phyloP scores from a whole-genome alignment of 35 echinoderm and acorn worm species.

The Apostichopus parvimensis region DNA sequence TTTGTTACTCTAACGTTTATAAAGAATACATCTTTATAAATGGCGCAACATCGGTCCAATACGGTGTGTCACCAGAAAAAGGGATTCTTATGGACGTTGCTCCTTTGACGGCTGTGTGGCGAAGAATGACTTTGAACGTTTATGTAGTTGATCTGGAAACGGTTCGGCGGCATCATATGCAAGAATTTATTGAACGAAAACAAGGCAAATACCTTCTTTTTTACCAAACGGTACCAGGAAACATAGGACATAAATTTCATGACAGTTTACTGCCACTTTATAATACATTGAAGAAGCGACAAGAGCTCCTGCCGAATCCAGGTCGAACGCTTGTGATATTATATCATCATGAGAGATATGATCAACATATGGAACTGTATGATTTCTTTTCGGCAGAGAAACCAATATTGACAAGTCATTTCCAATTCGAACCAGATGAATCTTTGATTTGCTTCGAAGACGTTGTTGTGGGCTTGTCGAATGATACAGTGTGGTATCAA shows the following conservation, averaged over 20 bases:
- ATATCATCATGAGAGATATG: not conserved
- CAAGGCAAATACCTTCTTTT: constrained; percentile 7
- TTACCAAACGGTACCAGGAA: not conserved
- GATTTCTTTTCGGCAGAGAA: not conserved
- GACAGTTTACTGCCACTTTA: not conserved
- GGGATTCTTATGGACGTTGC: not conserved
- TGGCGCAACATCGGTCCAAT: not conserved
- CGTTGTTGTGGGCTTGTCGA: not conserved
- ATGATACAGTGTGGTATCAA: constrained; percentile 19
- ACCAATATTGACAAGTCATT: not conserved
- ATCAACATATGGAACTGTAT: not conserved
- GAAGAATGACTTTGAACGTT: not conserved
- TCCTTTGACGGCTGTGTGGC: not conserved
- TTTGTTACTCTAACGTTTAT: not conserved
- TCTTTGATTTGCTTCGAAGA: constrained; percentile 30
- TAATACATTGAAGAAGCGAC: not conserved
- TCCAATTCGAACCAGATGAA: not conserved
- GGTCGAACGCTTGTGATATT: not conserved
- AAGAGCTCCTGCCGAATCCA: not conserved
- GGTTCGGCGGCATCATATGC: too few species aligned
- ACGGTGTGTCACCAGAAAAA: not conserved
- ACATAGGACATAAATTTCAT: not conserved
- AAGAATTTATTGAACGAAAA: too few species aligned
- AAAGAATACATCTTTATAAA: constrained; percentile 9
- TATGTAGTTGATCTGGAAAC: not conserved